phyloP scores from a whole-genome alignment of 2,113 vertebrate species.

The Ictidomys tridecemlineatus region DNA sequence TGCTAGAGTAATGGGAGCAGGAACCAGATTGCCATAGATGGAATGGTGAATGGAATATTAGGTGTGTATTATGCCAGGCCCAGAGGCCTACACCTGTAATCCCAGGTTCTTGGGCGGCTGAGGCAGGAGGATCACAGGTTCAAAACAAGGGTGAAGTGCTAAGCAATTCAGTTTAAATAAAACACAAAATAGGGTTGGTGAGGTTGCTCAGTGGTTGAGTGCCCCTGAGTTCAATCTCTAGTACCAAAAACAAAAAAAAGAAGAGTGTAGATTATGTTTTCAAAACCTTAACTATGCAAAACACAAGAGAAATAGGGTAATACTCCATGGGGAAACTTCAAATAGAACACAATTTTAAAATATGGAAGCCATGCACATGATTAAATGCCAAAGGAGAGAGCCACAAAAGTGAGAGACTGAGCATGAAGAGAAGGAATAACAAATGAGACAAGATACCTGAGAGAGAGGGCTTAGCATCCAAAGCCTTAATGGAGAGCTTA shows the following conservation, averaged over 20 bases:
- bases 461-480: neutral
- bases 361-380: neutral
- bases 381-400: conserved; percentile 12
- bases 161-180: no score
- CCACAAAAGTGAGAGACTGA: neutral
- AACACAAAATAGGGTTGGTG: no score
- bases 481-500: neutral
- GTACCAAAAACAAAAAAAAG: no score
- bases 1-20: neutral
- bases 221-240: no score
- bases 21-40: neutral
- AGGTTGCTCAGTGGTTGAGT: no score
- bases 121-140: no score
- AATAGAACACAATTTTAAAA: conserved; percentile 20
- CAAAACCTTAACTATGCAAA: neutral
- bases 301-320: neutral
- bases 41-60: neutral
- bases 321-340: neutral
- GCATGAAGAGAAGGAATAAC: neutral
- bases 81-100: no score
- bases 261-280: neutral
- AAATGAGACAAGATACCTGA: neutral
- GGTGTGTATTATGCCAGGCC: no score
- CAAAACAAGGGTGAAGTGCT: no score
- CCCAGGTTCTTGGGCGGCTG: no score